These are phyloP conservation scores for Dasypus novemcinctus DNA, from an alignment of 2,113 vertebrate species.

Conservation along the genomic window DNA sequence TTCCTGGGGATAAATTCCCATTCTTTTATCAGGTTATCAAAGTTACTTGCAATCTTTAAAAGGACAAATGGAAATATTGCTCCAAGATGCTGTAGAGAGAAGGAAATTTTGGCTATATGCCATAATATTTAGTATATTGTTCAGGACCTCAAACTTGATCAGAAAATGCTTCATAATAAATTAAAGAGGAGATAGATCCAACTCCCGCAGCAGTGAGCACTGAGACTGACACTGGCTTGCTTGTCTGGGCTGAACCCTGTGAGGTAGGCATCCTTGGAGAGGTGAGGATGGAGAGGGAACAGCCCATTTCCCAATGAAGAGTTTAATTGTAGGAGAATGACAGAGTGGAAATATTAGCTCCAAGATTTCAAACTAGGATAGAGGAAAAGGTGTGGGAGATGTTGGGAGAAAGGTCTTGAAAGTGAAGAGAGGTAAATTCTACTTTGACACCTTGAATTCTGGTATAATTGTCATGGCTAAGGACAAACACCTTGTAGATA, in stretches of 20 bases:
- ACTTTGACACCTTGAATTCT: background rate
- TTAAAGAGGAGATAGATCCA: background rate
- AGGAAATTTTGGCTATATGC: background rate
- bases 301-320: too few species aligned
- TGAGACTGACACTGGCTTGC: background rate
- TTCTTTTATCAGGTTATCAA: constrained; percentile 19
- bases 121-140: background rate
- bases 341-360: background rate
- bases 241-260: background rate
- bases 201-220: background rate
- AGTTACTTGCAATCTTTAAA: constrained; percentile 28
- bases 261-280: background rate
- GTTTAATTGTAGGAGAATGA: background rate
- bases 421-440: background rate
- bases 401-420: background rate
- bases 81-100: background rate
- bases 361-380: background rate
- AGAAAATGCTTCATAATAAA: constrained; percentile 26
- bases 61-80: background rate
- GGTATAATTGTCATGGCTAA: background rate
- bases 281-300: background rate
- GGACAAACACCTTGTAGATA: background rate
- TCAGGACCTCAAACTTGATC: background rate
- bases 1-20: background rate
- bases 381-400: background rate